Base-by-base conservation (phyloP, 37 sponge, comb jelly and placozoan species). In the Haliclona indistincta region DNA sequence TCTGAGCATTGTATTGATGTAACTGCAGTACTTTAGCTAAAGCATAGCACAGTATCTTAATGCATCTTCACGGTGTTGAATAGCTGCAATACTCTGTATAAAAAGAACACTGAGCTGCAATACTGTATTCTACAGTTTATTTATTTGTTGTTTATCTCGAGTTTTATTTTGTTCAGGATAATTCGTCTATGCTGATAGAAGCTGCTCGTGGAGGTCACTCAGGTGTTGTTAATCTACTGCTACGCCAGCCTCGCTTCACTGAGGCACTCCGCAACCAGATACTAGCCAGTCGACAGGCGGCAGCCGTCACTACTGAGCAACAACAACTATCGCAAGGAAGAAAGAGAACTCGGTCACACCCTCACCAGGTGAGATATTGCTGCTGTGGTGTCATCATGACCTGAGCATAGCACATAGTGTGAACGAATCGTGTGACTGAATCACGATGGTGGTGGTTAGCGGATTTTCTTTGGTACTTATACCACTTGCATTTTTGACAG, bases 171-270 rank as follows among this genome's bases (percentile, higher is more conserved):
- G 1, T 56, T 0, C 49, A 92, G 93, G 93, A 92, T 36, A 75
- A 74, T 64, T 87, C 93, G 26, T 88, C 89, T 39, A 92, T 92
- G 85, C 73, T 92, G 71, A 76, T 88, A 8, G 93, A 92, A 54
- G 89, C 93, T 1, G 63, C 93, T 40, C 67, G 79, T 20, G 93
- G 93, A 54, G 93, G 93, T 4, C 93, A 92, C 89, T 70, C 84
- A 3, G 73, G 29, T 15, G 84, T 92, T 3, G 93, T 81, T 34
- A 68, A 67, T 74, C 85, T 92, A 60, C 69, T 92, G 22, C 67
- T 92, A 35, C 35, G 75, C 8, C 89, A 92, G 56, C 79, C 84
- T 29, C 38, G 42, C 8, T 38, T 55, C 40, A 35, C 60, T 33
- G 62, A 74, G n/a, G 54, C 52, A 43, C 52, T 70, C 28, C 0